Evolutionary conservation across 37 sponge, comb jelly and placozoan species (phyloP), one percentile per base, ranked within the genome.

Genomic region (Beroe forskalii): DNA sequence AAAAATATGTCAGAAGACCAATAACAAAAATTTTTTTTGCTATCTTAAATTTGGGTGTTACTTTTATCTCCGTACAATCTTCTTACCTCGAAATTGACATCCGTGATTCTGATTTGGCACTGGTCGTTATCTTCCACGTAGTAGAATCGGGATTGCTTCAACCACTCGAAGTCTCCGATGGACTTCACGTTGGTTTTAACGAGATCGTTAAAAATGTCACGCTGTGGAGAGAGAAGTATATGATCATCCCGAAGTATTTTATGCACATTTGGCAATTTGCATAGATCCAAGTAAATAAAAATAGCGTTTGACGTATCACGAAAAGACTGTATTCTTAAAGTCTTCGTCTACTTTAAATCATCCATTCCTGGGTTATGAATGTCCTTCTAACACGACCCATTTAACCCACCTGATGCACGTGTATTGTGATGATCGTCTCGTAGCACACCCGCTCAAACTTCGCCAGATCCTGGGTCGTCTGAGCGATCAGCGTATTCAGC

Each of bases 61-160:
- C n/a, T n/a, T n/a, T n/a, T n/a, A n/a, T n/a, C n/a, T n/a, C n/a
- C n/a, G n/a, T n/a, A n/a, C n/a, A n/a, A 48, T 48, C 31, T n/a
- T 64, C 48, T 80, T 20, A 80, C 86, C 86, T 80, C 86, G 41
- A 98, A 98, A 89, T 95, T 93, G 30, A 98, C 99, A 61, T 98
- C 99, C 33, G 99, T 98, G 76, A 98, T 94, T 67, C 94, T 94
- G 43, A 98, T 94, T 33, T 94, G 60, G 55, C 93, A 93, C 23
- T 93, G 67, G 40, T 98, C 95, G 37, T 64, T 92, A 23, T 97
- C 98, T 8, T 96, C 95, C 41, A 91, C 94, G 93, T 92, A 98
- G 95, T 98, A 98, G 93, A 98, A 98, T 25, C 99, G 90, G 40
- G 93, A 95, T 90, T 98, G 99, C 76, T 98, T 98, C 90, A 98